Evolutionary conservation across 2,888 invertebrate species (phyloP), one percentile per base, ranked within the genome.

Genomic region (Perizoma flavofasciatum): DNA sequence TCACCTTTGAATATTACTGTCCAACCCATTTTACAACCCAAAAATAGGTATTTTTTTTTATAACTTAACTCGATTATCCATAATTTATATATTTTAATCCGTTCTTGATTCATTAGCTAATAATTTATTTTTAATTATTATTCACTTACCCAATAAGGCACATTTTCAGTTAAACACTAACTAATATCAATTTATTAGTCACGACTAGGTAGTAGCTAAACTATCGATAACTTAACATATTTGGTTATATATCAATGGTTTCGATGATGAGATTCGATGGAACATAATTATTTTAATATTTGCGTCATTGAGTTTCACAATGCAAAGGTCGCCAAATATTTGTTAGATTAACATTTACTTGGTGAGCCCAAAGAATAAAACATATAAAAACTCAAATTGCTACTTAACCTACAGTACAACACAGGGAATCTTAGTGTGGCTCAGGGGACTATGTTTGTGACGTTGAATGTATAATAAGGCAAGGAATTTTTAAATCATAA

Each of bases 111-210:
- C n/a, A n/a, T n/a, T n/a, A n/a, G 10, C 11, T 33, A 32, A 35
- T 37, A 51, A 22, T 46, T 44, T 46, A 55, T 43, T 50, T 59
- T 59, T 50, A 43, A 43, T 46, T 7, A 45, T 47, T 49, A 52
- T 35, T 44, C 9, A 47, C 60, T 67, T 69, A 67, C 11, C 33
- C 46, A 58, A 63, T 68, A 68, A 68, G 68, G 68, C 68, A 68
- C 68, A 47, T 59, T 56, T 60, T 66, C 41, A 59, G 61, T 58
- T 65, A 51, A 50, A 45, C n/a, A 56, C 11, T 59, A 46, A 32
- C 40, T 50, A 40, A 52, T 46, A 22, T 49, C 22, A 59, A 22
- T 22, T 48, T 41, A 39, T 53, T 54, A 54, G 40, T 47, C 10
- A 54, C 54, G 11, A 54, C 22, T 40, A 46, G 5, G 11, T 37